phyloP scores from a whole-genome alignment of 2,797 vertebrate species.

The Linurgus olivaceus region DNA sequence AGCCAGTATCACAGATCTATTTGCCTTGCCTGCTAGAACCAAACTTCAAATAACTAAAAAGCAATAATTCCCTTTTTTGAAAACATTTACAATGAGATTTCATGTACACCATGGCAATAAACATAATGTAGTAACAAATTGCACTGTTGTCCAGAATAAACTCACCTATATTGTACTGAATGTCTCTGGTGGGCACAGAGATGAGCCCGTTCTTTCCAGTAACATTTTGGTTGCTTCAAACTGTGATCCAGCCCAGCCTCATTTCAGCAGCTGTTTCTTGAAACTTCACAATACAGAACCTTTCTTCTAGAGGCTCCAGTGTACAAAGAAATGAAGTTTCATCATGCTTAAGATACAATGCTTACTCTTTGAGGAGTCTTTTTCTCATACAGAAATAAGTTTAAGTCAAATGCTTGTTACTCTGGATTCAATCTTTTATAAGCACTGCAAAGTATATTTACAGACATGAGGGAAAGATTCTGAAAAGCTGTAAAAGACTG shows the following conservation, averaged over 20 bases:
- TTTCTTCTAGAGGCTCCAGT: not conserved
- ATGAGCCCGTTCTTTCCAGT: fast-evolving
- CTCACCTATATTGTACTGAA: not conserved
- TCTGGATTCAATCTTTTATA: not conserved
- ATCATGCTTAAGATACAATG: not conserved
- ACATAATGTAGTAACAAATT: not conserved
- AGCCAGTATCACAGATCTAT: not conserved
- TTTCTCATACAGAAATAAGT: not conserved
- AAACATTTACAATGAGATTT: not conserved
- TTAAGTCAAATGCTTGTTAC: not conserved
- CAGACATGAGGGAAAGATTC: not conserved
- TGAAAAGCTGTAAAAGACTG: not conserved
- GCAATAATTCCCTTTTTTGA: not conserved
- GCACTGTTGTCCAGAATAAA: not conserved
- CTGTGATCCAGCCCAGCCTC: not conserved
- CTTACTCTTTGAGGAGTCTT: not conserved
- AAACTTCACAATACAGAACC: not conserved
- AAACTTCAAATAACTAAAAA: not conserved
- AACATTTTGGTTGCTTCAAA: not conserved
- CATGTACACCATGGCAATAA: not conserved
- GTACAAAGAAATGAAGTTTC: not conserved
- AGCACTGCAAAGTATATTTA: not conserved
- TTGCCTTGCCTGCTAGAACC: not conserved
- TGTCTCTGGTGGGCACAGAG: not conserved
- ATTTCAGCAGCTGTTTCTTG: not conserved